phyloP scores from a whole-genome alignment of 2,888 invertebrate species.

The Apotomis capreana region DNA sequence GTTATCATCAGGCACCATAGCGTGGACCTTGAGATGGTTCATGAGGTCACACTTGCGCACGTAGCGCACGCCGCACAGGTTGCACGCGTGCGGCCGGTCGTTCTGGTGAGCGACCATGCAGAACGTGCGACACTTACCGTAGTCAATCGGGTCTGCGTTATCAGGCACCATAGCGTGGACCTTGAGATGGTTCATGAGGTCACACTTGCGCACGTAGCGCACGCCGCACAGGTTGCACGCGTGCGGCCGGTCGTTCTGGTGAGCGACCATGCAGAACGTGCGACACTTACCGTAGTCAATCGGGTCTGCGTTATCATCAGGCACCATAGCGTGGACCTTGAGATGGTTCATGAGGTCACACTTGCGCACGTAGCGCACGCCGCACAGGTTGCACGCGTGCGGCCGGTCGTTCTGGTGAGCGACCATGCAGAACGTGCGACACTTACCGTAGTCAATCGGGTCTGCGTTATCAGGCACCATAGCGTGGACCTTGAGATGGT shows the following conservation, averaged over 20 bases:
- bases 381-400: slow-evolving; percentile 92
- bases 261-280: slow-evolving; percentile 88
- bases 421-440: slow-evolving; percentile 85
- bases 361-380: slow-evolving; percentile 90
- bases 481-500: slow-evolving; percentile 92
- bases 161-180: slow-evolving; percentile 91
- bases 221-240: slow-evolving; percentile 92
- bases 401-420: slow-evolving; percentile 93
- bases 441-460: slow-evolving; percentile 78
- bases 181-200: slow-evolving; percentile 92
- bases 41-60: slow-evolving; percentile 90
- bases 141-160: slow-evolving; percentile 81
- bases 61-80: slow-evolving; percentile 91
- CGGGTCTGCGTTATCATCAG: slow-evolving; percentile 85
- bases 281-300: slow-evolving; percentile 75
- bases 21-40: slow-evolving; percentile 90
- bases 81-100: slow-evolving; percentile 85
- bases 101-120: slow-evolving; percentile 64
- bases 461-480: slow-evolving; percentile 87
- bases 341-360: slow-evolving; percentile 92
- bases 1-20: slow-evolving; percentile 88
- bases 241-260: slow-evolving; percentile 92
- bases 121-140: slow-evolving; percentile 59
- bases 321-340: slow-evolving; percentile 90
- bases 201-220: slow-evolving; percentile 90